Evolutionary conservation across 1,140 invertebrate species (phyloP).

Genomic region (Melanaphis sacchari): DNA sequence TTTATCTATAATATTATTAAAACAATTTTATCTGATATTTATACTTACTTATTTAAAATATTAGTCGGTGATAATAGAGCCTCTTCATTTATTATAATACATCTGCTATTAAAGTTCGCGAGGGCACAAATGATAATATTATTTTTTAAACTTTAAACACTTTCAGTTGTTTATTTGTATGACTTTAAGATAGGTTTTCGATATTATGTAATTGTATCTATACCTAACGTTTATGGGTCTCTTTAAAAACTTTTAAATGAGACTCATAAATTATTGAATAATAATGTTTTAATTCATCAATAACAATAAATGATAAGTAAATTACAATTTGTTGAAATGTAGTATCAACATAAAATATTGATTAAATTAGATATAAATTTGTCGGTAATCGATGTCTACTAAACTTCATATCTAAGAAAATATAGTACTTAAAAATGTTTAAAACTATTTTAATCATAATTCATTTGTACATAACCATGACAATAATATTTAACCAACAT

Average conservation of each 20-base stretch:
- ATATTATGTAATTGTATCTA: not conserved
- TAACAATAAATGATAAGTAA: not conserved
- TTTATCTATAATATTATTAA: not conserved
- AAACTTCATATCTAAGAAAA: not conserved
- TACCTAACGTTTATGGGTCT: not conserved
- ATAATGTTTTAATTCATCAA: not conserved
- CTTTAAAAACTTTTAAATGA: not conserved
- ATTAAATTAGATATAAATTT: not conserved
- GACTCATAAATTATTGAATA: not conserved
- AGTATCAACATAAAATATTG: not conserved
- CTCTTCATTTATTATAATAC: not conserved
- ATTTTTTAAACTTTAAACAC: not conserved
- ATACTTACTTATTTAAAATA: not conserved
- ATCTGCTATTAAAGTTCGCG: not conserved
- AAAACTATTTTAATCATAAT: not conserved
- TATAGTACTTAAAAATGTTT: not conserved
- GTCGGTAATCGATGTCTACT: not conserved
- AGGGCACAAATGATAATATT: not conserved
- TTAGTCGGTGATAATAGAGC: not conserved
- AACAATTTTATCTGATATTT: not conserved
- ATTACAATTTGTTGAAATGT: not conserved
- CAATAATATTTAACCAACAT: not conserved
- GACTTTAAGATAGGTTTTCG: not conserved
- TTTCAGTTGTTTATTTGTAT: not conserved
- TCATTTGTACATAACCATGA: not conserved